Evolutionary conservation across 2,888 invertebrate species (phyloP).

Genomic region (Deilephila porcellus): DNA sequence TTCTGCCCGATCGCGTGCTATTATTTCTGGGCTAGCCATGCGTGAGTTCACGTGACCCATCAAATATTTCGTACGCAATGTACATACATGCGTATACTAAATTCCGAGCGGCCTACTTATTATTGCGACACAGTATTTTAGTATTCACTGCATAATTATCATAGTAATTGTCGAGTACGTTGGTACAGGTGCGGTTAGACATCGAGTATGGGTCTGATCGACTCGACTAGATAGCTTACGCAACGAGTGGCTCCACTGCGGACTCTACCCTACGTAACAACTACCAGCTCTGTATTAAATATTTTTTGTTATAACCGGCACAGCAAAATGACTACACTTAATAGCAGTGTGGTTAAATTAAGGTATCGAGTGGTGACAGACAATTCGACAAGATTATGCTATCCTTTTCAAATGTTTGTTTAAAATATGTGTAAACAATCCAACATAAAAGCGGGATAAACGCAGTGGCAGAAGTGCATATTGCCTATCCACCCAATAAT

Average conservation of each 20-base stretch:
- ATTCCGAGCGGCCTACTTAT: background rate
- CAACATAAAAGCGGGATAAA: too few relatives aligned
- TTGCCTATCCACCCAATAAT: too few relatives aligned
- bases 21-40: background rate
- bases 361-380: too few relatives aligned
- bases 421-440: too few relatives aligned
- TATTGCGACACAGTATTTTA: background rate
- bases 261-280: too few relatives aligned
- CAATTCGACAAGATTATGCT: too few relatives aligned
- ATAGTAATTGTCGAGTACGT: background rate
- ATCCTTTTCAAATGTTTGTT: too few relatives aligned
- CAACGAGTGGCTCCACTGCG: background rate
- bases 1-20: background rate
- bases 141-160: constrained; percentile 9
- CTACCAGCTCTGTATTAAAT: too few relatives aligned
- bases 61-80: background rate
- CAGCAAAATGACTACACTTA: too few relatives aligned
- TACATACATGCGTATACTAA: background rate
- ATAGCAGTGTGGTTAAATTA: too few relatives aligned
- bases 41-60: background rate
- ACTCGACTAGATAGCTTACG: background rate
- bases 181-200: background rate
- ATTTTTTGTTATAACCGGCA: too few relatives aligned
- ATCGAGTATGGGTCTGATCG: background rate
- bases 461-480: too few relatives aligned